Evolutionary conservation across 2,797 vertebrate genomes (phyloP).

Genomic region (Eulemur albifrons): DNA sequence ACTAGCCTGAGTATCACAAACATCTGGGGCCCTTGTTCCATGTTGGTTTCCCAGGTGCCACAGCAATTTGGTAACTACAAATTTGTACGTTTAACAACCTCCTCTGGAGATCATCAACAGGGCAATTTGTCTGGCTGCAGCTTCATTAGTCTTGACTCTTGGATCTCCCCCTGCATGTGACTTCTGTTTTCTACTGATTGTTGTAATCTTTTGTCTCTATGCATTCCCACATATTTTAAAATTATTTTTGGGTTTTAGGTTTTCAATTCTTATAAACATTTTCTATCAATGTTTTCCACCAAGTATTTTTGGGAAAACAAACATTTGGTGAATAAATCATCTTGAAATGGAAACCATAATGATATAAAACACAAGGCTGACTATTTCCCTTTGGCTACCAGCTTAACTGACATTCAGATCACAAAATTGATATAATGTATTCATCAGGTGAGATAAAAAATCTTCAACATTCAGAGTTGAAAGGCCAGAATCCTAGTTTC

Average conservation of each 20-base stretch:
- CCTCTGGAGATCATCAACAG: background rate
- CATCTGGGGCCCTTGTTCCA: background rate
- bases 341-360: background rate
- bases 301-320: background rate
- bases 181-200: background rate
- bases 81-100: background rate
- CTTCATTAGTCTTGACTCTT: background rate
- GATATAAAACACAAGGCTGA: background rate
- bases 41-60: background rate
- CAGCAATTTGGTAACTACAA: background rate
- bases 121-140: background rate
- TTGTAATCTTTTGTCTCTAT: background rate
- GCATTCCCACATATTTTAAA: too few species aligned
- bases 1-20: background rate
- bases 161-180: background rate
- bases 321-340: background rate
- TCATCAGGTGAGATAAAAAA: background rate
- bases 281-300: background rate
- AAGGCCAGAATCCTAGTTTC: background rate
- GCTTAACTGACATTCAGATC: background rate
- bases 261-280: background rate
- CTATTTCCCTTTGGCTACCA: background rate
- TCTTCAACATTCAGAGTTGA: background rate
- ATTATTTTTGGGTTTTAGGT: background rate
- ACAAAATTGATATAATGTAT: background rate